Evolutionary conservation across 2,113 vertebrate species (phyloP).

Genomic region (Uria aalge): DNA sequence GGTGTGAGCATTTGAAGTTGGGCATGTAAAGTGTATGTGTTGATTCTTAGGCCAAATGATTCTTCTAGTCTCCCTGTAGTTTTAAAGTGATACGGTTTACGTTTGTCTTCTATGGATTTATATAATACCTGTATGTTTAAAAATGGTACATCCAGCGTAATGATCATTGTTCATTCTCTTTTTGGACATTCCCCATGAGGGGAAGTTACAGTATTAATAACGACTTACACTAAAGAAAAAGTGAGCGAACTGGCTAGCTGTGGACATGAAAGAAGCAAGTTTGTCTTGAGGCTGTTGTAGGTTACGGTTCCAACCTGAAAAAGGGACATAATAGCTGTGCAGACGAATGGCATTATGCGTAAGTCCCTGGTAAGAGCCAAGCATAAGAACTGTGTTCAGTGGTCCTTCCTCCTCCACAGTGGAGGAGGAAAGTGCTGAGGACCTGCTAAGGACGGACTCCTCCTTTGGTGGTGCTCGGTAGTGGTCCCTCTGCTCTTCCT

Average conservation of each 20-base stretch:
- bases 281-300: fast-evolving
- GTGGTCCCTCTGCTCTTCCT: neutral
- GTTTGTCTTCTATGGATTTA: neutral
- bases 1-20: neutral
- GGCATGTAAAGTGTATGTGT: neutral
- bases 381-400: neutral
- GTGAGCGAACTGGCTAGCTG: neutral
- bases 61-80: neutral
- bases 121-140: neutral
- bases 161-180: neutral
- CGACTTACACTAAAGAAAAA: neutral
- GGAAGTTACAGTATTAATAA: neutral
- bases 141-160: neutral
- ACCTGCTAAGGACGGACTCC: neutral
- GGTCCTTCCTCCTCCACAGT: neutral
- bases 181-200: neutral
- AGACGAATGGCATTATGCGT: fast-evolving
- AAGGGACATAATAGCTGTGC: neutral
- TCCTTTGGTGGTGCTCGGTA: neutral
- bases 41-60: neutral
- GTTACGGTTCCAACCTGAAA: neutral
- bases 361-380: neutral
- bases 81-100: neutral
- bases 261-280: neutral
- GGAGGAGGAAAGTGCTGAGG: neutral